Percentiles rank a stretch among this genome's conserved stretches.
Evolutionary conservation across 1,140 invertebrate species (phyloP).

Genomic region (Zaprionus vittiger): DNA sequence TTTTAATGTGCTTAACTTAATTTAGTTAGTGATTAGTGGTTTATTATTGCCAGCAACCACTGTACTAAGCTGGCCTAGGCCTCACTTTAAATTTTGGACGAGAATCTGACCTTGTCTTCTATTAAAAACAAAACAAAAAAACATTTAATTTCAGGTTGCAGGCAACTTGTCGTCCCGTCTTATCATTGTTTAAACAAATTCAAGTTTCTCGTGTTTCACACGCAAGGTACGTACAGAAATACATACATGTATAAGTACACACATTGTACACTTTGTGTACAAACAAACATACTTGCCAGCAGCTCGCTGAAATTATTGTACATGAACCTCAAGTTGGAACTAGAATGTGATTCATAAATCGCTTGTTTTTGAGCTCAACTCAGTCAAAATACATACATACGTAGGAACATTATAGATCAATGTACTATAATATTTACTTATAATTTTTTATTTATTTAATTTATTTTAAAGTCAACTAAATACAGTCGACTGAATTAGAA

Average conservation of each 20-base stretch:
- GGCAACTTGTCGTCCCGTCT: conserved; percentile 16
- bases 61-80: not conserved
- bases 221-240: conserved; percentile 11
- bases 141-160: conserved; percentile 31
- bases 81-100: not conserved
- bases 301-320: not conserved
- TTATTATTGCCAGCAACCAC: not conserved
- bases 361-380: not conserved
- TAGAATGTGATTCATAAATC: not conserved
- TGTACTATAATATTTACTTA: too few species aligned
- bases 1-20: not conserved
- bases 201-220: conserved; percentile 20
- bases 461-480: too few species aligned
- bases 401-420: too few species aligned
- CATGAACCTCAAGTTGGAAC: not conserved
- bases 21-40: not conserved
- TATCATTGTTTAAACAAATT: conserved; percentile 26
- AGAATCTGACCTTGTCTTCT: not conserved
- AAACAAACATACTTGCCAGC: not conserved
- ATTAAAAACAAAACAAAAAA: not conserved
- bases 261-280: too few species aligned
- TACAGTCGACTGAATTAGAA: too few species aligned
- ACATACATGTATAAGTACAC: not conserved
- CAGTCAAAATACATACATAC: too few species aligned
- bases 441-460: too few species aligned